Base-by-base conservation (phyloP, 2,888 invertebrate genomes). In the Drosophila acutilabella region DNA sequence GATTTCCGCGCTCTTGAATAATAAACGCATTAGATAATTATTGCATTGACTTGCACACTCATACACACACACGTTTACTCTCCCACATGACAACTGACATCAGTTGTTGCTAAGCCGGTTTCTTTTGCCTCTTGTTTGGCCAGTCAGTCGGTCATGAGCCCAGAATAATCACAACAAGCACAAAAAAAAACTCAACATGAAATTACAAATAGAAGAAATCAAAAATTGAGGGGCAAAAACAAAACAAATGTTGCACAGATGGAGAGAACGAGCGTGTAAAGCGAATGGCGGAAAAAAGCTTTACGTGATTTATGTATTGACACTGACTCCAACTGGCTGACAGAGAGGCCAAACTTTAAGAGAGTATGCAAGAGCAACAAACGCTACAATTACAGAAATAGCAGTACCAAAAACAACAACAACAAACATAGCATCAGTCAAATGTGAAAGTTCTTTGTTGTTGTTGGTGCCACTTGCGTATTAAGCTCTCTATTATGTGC, bases 381-480 rank as follows among this genome's bases (percentile, higher is more conserved):
- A 14, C 14, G 6, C 13, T 40, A 51, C 52, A 40, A 52, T 52
- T 52, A 52, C 40, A 45, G 20, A 18, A 33, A 30, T 53, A 59
- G 30, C 52, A 58, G 42, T 26, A 56, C 30, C 33, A 40, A 44
- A 48, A 58, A 52, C 52, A 58, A 56, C 52, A 50, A 56, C 41
- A 52, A 38, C 41, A 75, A 41, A 36, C 5, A 36, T 30, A 50
- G 44, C 50, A 54, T 47, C 48, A 61, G 30, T 47, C 14, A 18
- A 71, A 83, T 80, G 87, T 88, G 89, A 84, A 84, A 84, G 83
- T 78, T 61, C n/a, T 65, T 13, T 36, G 64, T 51, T 38, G n/a
- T 40, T 52, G 60, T 45, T 51, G 51, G 23, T 66, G 42, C 61
- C 62, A 64, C 0, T 36, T 36, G 51, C 18, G 18, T 23, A 52